These are phyloP conservation scores for Chelonoidis abingdonii DNA, from an alignment of 2,113 vertebrate species.

Conservation along the genomic window DNA sequence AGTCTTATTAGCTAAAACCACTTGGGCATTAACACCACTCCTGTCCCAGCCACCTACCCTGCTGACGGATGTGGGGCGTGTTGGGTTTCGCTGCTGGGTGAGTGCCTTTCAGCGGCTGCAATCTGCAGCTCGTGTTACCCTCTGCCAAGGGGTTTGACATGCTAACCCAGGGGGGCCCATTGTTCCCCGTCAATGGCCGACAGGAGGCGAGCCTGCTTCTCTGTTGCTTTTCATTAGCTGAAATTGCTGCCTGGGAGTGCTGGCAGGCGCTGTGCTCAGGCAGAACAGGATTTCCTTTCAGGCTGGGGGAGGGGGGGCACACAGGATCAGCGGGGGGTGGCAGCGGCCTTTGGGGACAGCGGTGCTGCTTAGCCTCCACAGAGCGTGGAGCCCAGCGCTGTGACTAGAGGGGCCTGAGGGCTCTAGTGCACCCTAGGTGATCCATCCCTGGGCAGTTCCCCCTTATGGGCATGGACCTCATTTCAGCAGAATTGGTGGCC, in stretches of 20 bases:
- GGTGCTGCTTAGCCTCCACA: neutral
- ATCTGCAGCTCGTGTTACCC: neutral
- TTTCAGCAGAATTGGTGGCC: no score
- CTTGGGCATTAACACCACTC: neutral
- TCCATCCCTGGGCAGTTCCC: no score
- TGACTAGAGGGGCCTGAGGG: neutral
- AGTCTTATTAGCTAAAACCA: constrained; percentile 26
- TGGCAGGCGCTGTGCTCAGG: neutral
- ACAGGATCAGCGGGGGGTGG: neutral
- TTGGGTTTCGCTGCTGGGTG: neutral
- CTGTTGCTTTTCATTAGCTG: neutral
- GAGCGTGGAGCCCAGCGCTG: neutral
- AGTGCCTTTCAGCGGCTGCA: neutral
- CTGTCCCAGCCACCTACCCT: neutral
- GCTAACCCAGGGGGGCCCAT: neutral
- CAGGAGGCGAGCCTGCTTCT: neutral
- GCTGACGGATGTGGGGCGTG: neutral
- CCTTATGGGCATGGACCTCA: no score
- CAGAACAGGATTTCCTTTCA: neutral
- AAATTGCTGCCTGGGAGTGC: neutral
- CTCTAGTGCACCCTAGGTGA: no score
- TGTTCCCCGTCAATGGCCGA: neutral
- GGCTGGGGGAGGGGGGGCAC: neutral
- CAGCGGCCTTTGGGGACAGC: neutral
- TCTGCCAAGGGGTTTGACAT: neutral